Base-by-base conservation (phyloP, 1,140 invertebrate species). In the Hormaphis cornu region DNA sequence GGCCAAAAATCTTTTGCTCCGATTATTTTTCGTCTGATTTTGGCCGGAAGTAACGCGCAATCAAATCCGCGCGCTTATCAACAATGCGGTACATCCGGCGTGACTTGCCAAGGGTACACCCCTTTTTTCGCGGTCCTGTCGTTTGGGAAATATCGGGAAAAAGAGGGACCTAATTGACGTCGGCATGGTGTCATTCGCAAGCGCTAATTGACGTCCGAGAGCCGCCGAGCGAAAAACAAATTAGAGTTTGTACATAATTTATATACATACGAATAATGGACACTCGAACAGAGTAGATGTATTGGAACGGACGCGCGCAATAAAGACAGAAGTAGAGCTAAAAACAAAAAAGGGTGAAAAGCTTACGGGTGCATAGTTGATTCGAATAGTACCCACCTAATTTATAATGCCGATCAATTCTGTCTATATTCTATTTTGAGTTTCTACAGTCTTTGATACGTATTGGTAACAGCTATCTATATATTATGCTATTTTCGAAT, bases 141-240 rank as follows among this genome's bases (percentile, higher is more conserved):
- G 16, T 48, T 58, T 58, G 24, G 33, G 20, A 58, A 58, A 37
- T 66, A 66, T 66, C 61, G 61, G 42, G 28, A 30, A 66, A 48
- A 33, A 66, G 44, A 48, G 61, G 28, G 28, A 48, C 18, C n/a
- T n/a, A 44, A 66, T 66, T 66, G 61, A 66, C 61, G 44, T 66
- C 35, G 18, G 61, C 28, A 18, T 20, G 26, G 20, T 66, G 44
- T 66, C 61, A 66, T 66, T 66, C 28, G n/a, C n/a, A n/a, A 33
- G 42, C 42, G 30, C 28, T 66, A 66, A 66, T 66, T 66, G 61
- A 66, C 61, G 44, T 28, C 58, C 58, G 37, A 18, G 22, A 44
- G n/a, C 40, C 58, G n/a, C 40, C 58, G 61, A 50, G 61, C n/a
- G 42, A 66, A 66, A 66, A 66, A 66, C 61, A 66, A 66, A 66